Evolutionary conservation across 2,888 invertebrate genomes (phyloP), one percentile per base, ranked within the genome.

Genomic region (Timandra comae): DNA sequence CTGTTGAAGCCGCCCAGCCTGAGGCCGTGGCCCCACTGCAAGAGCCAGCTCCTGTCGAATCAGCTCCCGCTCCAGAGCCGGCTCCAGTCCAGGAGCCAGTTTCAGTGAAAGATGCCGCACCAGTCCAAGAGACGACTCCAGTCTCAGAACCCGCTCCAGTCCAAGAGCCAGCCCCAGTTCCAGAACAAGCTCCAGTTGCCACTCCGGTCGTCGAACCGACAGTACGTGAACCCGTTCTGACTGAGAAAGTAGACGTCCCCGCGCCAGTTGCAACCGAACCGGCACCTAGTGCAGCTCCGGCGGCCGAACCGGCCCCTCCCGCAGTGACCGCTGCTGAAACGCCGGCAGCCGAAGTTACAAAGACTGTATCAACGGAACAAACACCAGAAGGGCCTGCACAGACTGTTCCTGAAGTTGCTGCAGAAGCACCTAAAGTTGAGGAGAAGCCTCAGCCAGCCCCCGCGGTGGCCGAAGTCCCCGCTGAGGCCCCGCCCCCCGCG

Each of bases 331-430:
- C 53, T 13, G 36, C 41, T 7, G 49, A 54, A 33, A 35, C 49
- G 5, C 42, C 50, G 7, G 34, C 51, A 16, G 45, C 43, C 10
- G 41, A 44, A 33, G 41, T n/a, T n/a, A n/a, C n/a, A n/a, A n/a
- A n/a, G n/a, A n/a, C n/a, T n/a, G n/a, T n/a, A n/a, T n/a, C 36
- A 20, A 38, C 30, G 7, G 35, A 41, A 37, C 8, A 22, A 22
- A n/a, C 22, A 1, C 24, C 13, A 24, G 33, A 5, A 19, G 16
- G 19, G 35, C 33, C 41, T 12, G 37, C 31, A 3, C 58, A 22
- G 8, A 9, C 24, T 24, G 24, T 11, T 11, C 16, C 16, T 16
- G 16, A 1, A 16, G 16, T 16, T 5, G 16, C 16, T 16, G 29
- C 45, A 12, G 35, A 38, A 35, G 39, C 30, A 3, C 34, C 43